Conservation (phyloP, 2,888 invertebrate genomes). For the Eupithecia subfuscata region DNA sequence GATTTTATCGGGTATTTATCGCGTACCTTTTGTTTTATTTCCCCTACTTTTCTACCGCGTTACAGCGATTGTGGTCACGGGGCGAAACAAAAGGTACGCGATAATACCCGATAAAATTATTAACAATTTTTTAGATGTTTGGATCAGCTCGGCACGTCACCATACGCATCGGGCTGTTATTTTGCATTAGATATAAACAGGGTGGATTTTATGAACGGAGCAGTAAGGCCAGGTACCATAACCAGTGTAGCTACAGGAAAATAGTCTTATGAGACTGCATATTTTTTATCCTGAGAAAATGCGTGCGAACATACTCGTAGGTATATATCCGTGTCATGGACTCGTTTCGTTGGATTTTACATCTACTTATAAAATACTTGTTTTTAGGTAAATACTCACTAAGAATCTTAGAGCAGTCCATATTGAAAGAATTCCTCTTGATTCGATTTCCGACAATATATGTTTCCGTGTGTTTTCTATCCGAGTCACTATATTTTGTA, state of each 20-base stretch:
- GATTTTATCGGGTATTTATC: no score
- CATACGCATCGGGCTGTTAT: background rate
- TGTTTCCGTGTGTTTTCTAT: background rate
- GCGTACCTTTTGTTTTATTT: no score
- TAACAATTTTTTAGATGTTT: background rate
- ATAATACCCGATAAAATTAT: no score
- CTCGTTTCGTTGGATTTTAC: background rate
- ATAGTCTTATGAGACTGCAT: no score
- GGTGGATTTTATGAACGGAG: no score
- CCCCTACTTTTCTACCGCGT: no score
- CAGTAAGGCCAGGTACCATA: no score
- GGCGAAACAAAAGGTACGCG: no score
- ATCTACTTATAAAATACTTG: background rate
- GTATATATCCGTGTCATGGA: background rate
- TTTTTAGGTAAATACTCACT: conserved; percentile 9
- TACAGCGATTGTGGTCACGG: no score
- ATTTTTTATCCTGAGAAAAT: background rate
- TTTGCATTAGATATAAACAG: no score
- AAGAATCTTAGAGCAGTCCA: conserved; percentile 15
- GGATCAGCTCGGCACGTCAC: background rate
- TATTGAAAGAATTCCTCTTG: conserved; percentile 3
- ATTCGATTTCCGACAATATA: background rate
- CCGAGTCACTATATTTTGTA: background rate
- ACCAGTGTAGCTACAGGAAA: no score
- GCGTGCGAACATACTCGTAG: background rate